Evolutionary conservation across 2,113 vertebrate genomes (phyloP).

Genomic region (Patagioenas fasciata): DNA sequence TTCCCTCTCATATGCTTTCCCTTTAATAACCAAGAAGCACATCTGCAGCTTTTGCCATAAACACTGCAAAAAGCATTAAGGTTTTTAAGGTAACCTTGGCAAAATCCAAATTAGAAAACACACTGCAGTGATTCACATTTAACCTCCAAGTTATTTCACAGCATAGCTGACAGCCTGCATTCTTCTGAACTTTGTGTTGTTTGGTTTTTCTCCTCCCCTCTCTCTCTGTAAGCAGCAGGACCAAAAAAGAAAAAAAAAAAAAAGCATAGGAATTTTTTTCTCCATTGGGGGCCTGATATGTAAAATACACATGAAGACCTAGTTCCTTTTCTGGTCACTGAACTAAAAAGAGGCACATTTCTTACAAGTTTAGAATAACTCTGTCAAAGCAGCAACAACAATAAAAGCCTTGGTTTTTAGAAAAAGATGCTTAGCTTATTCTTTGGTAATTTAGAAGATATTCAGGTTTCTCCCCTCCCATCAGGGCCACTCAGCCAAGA

Average conservation of each 20-base stretch:
- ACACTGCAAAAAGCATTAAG: conserved; percentile 50
- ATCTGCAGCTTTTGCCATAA: conserved; percentile 66
- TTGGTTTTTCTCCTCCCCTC: background rate
- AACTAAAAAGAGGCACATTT: conserved; percentile 59
- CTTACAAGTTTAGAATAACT: conserved; percentile 65
- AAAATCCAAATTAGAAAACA: conserved; percentile 57
- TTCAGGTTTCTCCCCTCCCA: conserved; percentile 36
- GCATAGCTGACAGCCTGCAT: conserved; percentile 41
- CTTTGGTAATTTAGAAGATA: conserved; percentile 60
- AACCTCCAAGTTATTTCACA: conserved; percentile 60
- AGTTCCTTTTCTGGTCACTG: conserved; percentile 60
- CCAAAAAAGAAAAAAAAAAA: background rate
- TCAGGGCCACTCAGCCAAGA: conserved; percentile 43
- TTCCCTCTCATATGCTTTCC: background rate
- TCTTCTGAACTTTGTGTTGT: conserved; percentile 56
- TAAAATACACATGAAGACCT: conserved; percentile 34
- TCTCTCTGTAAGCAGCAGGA: background rate
- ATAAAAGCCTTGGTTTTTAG: conserved; percentile 33
- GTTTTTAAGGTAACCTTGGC: conserved; percentile 54
- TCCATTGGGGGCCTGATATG: conserved; percentile 20
- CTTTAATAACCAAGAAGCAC: conserved; percentile 64
- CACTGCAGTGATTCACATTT: conserved; percentile 53
- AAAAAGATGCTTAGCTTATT: conserved; percentile 50
- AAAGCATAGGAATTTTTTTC: conserved; percentile 46
- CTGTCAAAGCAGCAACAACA: conserved; percentile 66